These are phyloP conservation scores for Thelaira solivaga DNA, from an alignment of 2,888 invertebrate species.

Conservation along the genomic window DNA sequence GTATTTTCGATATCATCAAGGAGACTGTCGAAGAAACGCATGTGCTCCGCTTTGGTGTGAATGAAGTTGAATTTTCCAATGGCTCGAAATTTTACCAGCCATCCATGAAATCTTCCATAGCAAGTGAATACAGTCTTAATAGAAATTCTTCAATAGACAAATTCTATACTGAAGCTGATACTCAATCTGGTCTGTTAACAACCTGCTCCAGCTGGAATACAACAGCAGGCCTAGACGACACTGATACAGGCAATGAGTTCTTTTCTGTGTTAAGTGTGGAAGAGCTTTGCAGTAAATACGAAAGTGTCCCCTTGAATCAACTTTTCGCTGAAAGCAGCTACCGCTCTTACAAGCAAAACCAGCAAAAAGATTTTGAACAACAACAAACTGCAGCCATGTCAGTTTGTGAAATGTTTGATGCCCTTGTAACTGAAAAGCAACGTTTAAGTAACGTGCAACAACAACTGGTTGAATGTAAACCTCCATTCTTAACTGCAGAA, in stretches of 20 bases:
- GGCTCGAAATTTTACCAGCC: conserved; percentile 67
- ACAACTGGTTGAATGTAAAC: conserved; percentile 53
- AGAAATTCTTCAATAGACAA: conserved; percentile 72
- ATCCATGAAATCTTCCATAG: conserved; percentile 69
- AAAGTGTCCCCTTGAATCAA: conserved; percentile 71
- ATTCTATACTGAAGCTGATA: conserved; percentile 68
- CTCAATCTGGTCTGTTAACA: conserved; percentile 66
- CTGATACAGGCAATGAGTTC: too few species aligned
- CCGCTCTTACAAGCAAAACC: neutral
- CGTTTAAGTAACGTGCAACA: conserved; percentile 67
- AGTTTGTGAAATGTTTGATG: conserved; percentile 65
- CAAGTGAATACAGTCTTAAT: conserved; percentile 73
- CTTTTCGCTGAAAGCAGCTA: conserved; percentile 67
- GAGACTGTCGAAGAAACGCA: conserved; percentile 54
- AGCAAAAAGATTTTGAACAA: neutral
- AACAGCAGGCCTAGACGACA: too few species aligned
- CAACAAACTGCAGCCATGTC: neutral
- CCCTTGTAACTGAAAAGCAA: conserved; percentile 67
- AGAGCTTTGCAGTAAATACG: conserved; percentile 68
- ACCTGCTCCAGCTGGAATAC: conserved; percentile 65
- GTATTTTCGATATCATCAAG: conserved; percentile 69
- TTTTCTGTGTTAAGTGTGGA: conserved; percentile 63
- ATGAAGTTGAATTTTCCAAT: conserved; percentile 72
- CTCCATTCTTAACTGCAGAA: neutral
- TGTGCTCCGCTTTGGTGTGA: conserved; percentile 71